A percentile compares a stretch with the other conserved stretches of the same genome.
Conservation (phyloP, 2,888 invertebrate genomes). For the Aelia acuminata region DNA sequence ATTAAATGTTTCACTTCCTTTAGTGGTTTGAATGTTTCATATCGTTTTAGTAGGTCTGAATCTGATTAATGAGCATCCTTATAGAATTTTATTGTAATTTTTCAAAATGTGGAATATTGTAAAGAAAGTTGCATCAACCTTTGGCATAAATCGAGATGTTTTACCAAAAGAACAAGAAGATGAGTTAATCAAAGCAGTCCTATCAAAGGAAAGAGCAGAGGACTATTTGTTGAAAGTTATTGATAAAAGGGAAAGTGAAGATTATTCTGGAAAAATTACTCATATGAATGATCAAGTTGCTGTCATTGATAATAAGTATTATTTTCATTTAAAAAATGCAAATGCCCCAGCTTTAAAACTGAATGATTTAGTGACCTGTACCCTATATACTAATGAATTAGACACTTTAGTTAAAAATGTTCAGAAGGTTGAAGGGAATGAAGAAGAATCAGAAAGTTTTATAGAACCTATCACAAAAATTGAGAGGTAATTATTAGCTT, state of each 20-base stretch:
- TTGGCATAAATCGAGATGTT: background rate
- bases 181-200: conserved; percentile 44
- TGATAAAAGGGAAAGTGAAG: conserved; percentile 53
- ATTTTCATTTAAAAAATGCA: conserved; percentile 60
- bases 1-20: background rate
- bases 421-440: conserved; percentile 51
- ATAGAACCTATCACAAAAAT: conserved; percentile 23
- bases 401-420: conserved; percentile 59
- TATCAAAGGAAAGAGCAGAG: conserved; percentile 53
- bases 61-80: background rate
- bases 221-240: conserved; percentile 51
- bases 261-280: conserved; percentile 58
- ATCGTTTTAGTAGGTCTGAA: background rate
- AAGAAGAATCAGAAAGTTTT: conserved; percentile 29
- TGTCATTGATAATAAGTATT: conserved; percentile 59
- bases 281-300: conserved; percentile 61
- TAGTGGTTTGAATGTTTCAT: background rate
- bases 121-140: conserved; percentile 25
- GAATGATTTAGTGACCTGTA: conserved; percentile 56
- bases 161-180: conserved; percentile 50
- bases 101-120: conserved; percentile 43
- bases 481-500: conserved; percentile 34
- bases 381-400: conserved; percentile 52
- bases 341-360: conserved; percentile 49
- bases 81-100: background rate